Evolutionary conservation across 1,140 invertebrate genomes (phyloP).

Genomic region (Brachionus asplanchnoidis): DNA sequence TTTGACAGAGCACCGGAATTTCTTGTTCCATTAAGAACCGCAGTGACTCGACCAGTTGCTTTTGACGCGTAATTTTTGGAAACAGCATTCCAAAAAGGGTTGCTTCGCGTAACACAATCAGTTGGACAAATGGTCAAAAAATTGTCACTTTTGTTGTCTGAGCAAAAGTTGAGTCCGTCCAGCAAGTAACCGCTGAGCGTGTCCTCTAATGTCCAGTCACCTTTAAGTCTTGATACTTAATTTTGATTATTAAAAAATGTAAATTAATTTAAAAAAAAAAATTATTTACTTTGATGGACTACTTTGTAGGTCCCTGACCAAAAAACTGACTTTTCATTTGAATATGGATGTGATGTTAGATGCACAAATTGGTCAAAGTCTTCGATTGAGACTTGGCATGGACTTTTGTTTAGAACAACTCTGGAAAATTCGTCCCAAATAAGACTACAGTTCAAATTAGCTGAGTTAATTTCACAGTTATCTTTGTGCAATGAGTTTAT

Average conservation of each 20-base stretch:
- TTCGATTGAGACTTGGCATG: background rate
- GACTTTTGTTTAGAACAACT: background rate
- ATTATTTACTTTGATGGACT: slow-evolving; percentile 15
- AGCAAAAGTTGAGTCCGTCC: background rate
- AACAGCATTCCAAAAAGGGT: slow-evolving; percentile 25
- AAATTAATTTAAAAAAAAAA: background rate
- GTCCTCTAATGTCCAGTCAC: slow-evolving; percentile 24
- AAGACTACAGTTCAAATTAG: background rate
- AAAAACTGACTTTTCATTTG: background rate
- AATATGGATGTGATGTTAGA: background rate
- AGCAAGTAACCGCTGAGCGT: background rate
- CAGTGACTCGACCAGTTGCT: background rate
- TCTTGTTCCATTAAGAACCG: slow-evolving; percentile 13
- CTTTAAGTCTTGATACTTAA: background rate
- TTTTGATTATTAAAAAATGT: background rate
- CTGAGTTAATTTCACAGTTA: background rate
- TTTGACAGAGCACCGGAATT: background rate
- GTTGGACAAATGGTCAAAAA: background rate
- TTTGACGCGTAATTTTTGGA: slow-evolving; percentile 9
- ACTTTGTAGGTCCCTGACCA: background rate
- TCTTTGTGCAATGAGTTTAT: background rate
- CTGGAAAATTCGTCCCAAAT: slow-evolving; percentile 8
- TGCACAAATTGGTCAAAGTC: slow-evolving; percentile 8
- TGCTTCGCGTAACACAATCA: background rate
- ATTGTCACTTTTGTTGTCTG: background rate